Percentiles rank a stretch among this genome's conserved stretches.
These are phyloP conservation scores for Pangasianodon gigas DNA, from an alignment of 2,113 vertebrate species.

Conservation along the genomic window DNA sequence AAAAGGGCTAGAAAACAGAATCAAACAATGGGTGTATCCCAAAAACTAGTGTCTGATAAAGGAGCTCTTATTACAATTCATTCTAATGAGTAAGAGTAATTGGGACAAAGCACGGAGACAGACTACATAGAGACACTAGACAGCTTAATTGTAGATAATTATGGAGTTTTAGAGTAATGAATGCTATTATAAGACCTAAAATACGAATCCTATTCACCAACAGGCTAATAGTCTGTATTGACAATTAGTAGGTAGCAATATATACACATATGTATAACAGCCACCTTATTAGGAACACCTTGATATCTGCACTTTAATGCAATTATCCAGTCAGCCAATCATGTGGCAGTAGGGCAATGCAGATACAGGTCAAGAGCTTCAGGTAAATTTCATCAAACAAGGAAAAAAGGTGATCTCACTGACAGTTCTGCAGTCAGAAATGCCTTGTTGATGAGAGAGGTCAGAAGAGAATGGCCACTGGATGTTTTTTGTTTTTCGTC, in stretches of 20 bases:
- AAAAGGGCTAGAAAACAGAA: neutral
- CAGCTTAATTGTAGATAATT: neutral
- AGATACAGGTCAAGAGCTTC: neutral
- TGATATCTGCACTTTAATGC: neutral
- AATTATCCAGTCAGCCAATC: neutral
- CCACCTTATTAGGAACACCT: neutral
- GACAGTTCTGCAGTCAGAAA: neutral
- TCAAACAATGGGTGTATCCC: neutral
- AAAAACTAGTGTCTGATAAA: neutral
- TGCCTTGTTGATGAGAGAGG: neutral
- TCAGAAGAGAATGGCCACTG: neutral
- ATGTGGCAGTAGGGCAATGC: neutral
- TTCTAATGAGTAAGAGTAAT: neutral
- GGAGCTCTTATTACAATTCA: neutral
- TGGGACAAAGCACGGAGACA: neutral
- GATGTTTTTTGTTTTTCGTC: neutral
- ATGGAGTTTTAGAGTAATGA: neutral
- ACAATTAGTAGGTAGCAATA: neutral
- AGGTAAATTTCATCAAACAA: neutral
- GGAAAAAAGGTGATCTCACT: neutral
- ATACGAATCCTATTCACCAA: neutral
- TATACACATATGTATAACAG: neutral
- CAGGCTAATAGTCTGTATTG: neutral
- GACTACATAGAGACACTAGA: neutral
- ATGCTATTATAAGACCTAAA: neutral